Percentiles rank a stretch among this genome's conserved stretches.
These are phyloP conservation scores for Lithophane socia DNA, from an alignment of 2,888 invertebrate species.

Conservation along the genomic window DNA sequence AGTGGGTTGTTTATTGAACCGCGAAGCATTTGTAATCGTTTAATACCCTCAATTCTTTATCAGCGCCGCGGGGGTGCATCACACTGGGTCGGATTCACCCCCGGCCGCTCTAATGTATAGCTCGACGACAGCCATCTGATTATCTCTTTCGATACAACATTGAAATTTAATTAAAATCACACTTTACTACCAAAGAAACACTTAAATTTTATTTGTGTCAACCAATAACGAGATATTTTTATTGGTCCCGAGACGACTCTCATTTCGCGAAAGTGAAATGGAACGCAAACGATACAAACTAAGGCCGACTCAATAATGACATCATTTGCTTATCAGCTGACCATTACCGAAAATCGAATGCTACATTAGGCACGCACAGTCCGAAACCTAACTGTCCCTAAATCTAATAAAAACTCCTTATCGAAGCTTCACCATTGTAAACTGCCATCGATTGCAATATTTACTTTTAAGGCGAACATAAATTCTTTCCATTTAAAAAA, in stretches of 20 bases:
- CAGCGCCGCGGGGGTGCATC: constrained; percentile 81
- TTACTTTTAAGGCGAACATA: constrained; percentile 87
- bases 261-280: constrained; percentile 72
- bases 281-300: constrained; percentile 85
- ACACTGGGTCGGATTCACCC: constrained; percentile 78
- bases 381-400: constrained; percentile 83
- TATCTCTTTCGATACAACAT: constrained; percentile 76
- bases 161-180: constrained; percentile 71
- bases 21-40: constrained; percentile 91
- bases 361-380: constrained; percentile 87
- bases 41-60: constrained; percentile 91
- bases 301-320: constrained; percentile 86
- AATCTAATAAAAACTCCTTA: constrained; percentile 88
- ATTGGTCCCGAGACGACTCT: constrained; percentile 58
- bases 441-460: constrained; percentile 86
- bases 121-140: constrained; percentile 86
- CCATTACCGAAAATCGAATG: constrained; percentile 90
- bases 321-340: constrained; percentile 90
- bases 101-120: constrained; percentile 82
- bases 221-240: constrained; percentile 69
- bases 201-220: constrained; percentile 66
- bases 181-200: constrained; percentile 57
- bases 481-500: constrained; percentile 88
- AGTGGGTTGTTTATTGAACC: constrained; percentile 89
- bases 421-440: constrained; percentile 84